Base-by-base conservation (phyloP, 2,113 vertebrate genomes). In the Planiliza haematocheilus region DNA sequence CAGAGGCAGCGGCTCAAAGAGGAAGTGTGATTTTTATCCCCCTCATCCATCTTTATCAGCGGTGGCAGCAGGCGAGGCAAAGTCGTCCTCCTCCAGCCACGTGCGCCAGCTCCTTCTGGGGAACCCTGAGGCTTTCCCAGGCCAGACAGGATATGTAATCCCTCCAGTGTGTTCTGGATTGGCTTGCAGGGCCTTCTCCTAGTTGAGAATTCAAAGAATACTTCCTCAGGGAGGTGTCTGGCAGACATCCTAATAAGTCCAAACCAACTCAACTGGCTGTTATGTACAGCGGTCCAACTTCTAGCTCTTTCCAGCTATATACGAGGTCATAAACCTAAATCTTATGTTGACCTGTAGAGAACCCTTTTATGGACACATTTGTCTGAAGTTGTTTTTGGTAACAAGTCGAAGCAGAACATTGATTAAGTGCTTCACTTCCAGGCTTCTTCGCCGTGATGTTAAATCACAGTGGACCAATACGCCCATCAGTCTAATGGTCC, bases 111-210 rank as follows among this genome's bases (percentile, higher is more conserved):
- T 70, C 62, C 69, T 70, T 61, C 49, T 42, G 50, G 60, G 78
- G 63, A 52, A 77, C 58, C 77, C 69, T 9, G 8, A 71, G 74
- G 70, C 46, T 56, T 72, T 70, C 74, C 65, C 21, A 41, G 41
- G 8, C 61, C 74, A 85, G 50, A 85, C 34, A 82, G 65, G 71
- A 68, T 39, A 58, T 84, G 46, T 82, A 63, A 86, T 86, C 66
- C 77, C 70, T 61, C 56, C 55, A 67, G 81, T 59, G 24, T 53
- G 43, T 58, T 45, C 14, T 62, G 34, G 49, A n/a, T 64, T 59
- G 46, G 63, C 75, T 77, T 43, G 12, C 4, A 38, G 56, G 76
- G 74, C 71, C 79, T 81, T 67, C 64, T 69, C 18, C 45, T 58
- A 24, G 51, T 79, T 57, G 11, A 58, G 49, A 76, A 45, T 85